phyloP scores from a whole-genome alignment of 2,113 vertebrate genomes.

The Paramisgurnus dabryanus region DNA sequence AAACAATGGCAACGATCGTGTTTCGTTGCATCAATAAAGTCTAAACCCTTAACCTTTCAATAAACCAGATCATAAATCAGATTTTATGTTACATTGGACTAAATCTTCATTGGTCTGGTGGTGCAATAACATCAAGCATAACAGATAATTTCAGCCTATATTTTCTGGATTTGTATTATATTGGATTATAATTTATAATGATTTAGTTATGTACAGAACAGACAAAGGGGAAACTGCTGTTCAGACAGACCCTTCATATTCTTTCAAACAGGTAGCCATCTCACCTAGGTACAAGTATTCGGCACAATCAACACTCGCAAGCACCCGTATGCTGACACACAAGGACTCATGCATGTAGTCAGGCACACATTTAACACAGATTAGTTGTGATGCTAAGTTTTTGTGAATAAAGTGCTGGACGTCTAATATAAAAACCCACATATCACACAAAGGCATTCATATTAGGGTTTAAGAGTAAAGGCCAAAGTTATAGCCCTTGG shows the following conservation, averaged over 20 bases:
- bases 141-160: no score
- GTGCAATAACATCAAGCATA: not conserved
- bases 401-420: conserved; percentile 56
- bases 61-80: not conserved
- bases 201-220: not conserved
- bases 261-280: conserved; percentile 35
- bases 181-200: no score
- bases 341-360: conserved; percentile 47
- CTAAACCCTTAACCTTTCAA: no score
- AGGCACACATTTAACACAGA: conserved; percentile 53
- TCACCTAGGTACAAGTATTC: conserved; percentile 63
- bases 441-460: conserved; percentile 63
- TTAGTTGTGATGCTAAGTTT: conserved; percentile 43
- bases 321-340: conserved; percentile 26
- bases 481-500: conserved; percentile 67
- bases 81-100: not conserved
- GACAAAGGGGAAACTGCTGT: conserved; percentile 57
- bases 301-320: conserved; percentile 51
- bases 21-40: not conserved
- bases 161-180: no score
- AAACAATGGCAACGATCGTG: not conserved
- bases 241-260: conserved; percentile 67
- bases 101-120: not conserved
- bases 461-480: conserved; percentile 67
- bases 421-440: conserved; percentile 52